Conservation (phyloP, 2,888 invertebrate genomes). For the Drosophila rellima region DNA sequence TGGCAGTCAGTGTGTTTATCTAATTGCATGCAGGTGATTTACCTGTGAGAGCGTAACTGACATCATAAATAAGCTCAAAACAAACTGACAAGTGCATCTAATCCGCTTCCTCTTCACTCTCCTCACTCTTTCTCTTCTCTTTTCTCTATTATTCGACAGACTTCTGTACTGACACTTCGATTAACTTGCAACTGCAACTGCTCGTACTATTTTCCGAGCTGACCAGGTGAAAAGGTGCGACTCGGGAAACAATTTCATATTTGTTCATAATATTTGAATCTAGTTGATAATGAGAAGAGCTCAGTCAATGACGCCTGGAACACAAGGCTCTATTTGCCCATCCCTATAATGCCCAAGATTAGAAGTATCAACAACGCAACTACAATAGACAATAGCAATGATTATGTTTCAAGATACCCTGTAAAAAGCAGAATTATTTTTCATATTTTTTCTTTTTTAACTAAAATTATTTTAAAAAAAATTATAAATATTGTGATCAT, state of each 20-base stretch:
- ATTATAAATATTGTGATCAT: too few relatives aligned
- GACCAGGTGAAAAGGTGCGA: constrained; percentile 23
- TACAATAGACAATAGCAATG: background rate
- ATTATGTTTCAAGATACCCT: constrained; percentile 2
- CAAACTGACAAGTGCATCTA: constrained; percentile 22
- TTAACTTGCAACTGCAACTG: constrained; percentile 24
- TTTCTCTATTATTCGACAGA: background rate
- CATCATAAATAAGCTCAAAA: constrained; percentile 31
- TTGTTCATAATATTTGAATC: constrained; percentile 43
- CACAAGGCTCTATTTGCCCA: constrained; percentile 32
- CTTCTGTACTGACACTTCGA: constrained; percentile 13
- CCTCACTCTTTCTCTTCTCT: background rate
- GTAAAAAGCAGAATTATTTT: background rate
- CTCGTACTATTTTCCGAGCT: background rate
- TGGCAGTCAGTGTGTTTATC: constrained; percentile 17
- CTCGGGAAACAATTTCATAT: constrained; percentile 50
- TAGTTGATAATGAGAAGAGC: constrained; percentile 54
- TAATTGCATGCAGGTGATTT: constrained; percentile 22
- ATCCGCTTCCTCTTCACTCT: background rate
- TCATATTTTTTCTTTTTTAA: too few relatives aligned
- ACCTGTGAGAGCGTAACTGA: constrained; percentile 14
- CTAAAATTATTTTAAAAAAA: too few relatives aligned
- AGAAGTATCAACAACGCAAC: constrained; percentile 24
- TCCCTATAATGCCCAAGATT: constrained; percentile 37
- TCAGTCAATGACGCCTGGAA: constrained; percentile 45